Base-by-base conservation (phyloP, 2,113 vertebrate genomes). In the Macrotus californicus region DNA sequence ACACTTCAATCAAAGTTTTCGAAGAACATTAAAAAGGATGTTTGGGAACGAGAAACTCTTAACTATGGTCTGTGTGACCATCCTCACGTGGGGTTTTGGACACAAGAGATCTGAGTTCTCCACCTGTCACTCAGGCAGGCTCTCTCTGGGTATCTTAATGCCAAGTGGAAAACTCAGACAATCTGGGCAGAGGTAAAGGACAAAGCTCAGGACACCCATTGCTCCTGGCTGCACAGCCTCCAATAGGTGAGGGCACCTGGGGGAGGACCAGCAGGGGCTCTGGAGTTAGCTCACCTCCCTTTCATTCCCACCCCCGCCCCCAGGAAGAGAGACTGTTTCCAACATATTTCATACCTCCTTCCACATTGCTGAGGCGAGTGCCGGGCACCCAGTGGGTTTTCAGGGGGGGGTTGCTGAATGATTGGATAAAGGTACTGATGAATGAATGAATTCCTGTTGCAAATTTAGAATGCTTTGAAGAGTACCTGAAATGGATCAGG, bases 301-400 rank as follows among this genome's bases (percentile, higher is more conserved):
- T 5, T 31, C 48, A 4, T 19, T 9, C 34, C 66, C 31, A 18
- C 26, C 34, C n/a, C 3, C 10, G 0, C 0, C 9, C 34, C 43
- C 26, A 10, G n/a, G 43, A 48, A 50, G 43, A 46, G 41, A 41
- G 43, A 41, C 67, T n/a, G 24, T 52, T 46, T 67, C 77, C 12
- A n/a, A 8, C 2, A 0, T 77, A 2, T 14, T 26, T 54, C 31
- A 31, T 3, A 6, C n/a, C 26, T 72, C 39, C 46, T 84, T 19
- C 29, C 39, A 5, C n/a, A 36, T 64, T 34, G 18, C 56, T 39
- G 13, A 87, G 82, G 52, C 29, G 56, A 59, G 48, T 9, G 36
- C 54, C 39, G 5, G 18, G 54, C 24, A 14, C 10, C 29, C 86
- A 12, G 36, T 5, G 7, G 1, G 18, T 39, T 69, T 24, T 41